phyloP scores from a whole-genome alignment of 2,888 invertebrate genomes.

The Keiferia lycopersicella region DNA sequence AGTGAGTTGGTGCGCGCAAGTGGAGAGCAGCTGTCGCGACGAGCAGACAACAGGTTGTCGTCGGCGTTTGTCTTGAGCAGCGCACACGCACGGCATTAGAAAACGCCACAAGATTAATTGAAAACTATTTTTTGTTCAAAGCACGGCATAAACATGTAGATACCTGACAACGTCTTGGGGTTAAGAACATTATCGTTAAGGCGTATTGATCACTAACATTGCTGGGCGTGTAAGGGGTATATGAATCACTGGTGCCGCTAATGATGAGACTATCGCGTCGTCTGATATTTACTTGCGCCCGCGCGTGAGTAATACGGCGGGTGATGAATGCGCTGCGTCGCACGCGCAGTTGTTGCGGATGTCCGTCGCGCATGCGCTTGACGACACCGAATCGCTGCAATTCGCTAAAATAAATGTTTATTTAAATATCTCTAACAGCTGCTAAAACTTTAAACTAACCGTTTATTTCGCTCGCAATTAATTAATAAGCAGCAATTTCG shows the following conservation, averaged over 20 bases:
- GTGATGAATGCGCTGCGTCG: constrained; percentile 33
- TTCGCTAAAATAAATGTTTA: constrained; percentile 25
- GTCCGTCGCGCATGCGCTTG: constrained; percentile 35
- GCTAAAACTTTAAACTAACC: constrained; percentile 7
- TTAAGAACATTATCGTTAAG: background rate
- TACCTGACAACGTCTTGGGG: background rate
- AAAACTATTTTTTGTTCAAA: constrained; percentile 56
- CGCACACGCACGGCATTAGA: constrained; percentile 54
- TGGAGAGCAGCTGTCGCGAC: constrained; percentile 76
- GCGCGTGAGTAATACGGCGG: constrained; percentile 22
- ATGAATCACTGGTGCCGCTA: constrained; percentile 21
- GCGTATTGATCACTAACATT: constrained; percentile 10
- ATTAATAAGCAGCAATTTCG: background rate
- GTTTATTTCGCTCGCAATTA: background rate
- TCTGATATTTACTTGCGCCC: constrained; percentile 3
- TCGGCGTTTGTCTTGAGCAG: constrained; percentile 64
- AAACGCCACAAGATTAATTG: constrained; percentile 60
- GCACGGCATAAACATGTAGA: constrained; percentile 7
- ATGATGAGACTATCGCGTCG: constrained; percentile 10
- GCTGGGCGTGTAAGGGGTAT: background rate
- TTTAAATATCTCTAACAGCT: constrained; percentile 15
- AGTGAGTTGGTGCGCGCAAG: constrained; percentile 47
- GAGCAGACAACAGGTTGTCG: constrained; percentile 78
- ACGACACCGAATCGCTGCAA: constrained; percentile 25
- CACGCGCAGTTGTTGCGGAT: constrained; percentile 38